A percentile compares a stretch with the other conserved stretches of the same genome.
Evolutionary conservation across 2,888 invertebrate genomes (phyloP).

Genomic region (Agrochola lota): DNA sequence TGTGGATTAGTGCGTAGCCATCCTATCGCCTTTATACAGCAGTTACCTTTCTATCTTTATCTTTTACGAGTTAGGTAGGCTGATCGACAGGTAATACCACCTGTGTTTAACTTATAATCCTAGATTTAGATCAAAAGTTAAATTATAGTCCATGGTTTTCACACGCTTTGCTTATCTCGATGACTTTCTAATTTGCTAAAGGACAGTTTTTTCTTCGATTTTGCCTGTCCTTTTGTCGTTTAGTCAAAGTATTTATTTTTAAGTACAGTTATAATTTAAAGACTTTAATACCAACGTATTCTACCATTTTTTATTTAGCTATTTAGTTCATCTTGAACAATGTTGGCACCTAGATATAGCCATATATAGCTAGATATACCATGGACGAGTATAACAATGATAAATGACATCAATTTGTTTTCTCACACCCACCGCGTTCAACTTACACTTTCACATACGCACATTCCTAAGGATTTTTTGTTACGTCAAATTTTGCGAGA

Average conservation of each 20-base stretch:
- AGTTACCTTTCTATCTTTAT: constrained; percentile 28
- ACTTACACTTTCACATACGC: constrained; percentile 47
- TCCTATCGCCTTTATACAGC: constrained; percentile 38
- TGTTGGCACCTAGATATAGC: constrained; percentile 19
- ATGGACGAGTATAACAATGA: constrained; percentile 27
- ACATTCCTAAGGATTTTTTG: constrained; percentile 40
- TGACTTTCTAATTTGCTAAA: constrained; percentile 32
- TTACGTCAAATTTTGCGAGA: constrained; percentile 7
- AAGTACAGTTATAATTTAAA: constrained; percentile 13
- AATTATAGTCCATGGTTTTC: not conserved
- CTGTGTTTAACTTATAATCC: constrained; percentile 19
- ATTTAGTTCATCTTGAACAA: constrained; percentile 26
- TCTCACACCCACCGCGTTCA: not conserved
- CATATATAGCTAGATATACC: no score
- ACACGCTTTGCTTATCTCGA: constrained; percentile 13
- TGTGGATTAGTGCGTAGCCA: constrained; percentile 1
- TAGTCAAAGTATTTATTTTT: constrained; percentile 19
- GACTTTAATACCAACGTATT: not conserved
- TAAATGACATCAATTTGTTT: constrained; percentile 46
- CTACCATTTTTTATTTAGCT: constrained; percentile 9
- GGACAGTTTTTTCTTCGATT: constrained; percentile 25
- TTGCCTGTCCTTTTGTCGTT: not conserved
- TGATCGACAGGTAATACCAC: constrained; percentile 20
- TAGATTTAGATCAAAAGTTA: not conserved
- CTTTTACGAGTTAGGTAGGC: constrained; percentile 37